phyloP scores from a whole-genome alignment of 2,113 vertebrate genomes.

The Tauraco erythrolophus region DNA sequence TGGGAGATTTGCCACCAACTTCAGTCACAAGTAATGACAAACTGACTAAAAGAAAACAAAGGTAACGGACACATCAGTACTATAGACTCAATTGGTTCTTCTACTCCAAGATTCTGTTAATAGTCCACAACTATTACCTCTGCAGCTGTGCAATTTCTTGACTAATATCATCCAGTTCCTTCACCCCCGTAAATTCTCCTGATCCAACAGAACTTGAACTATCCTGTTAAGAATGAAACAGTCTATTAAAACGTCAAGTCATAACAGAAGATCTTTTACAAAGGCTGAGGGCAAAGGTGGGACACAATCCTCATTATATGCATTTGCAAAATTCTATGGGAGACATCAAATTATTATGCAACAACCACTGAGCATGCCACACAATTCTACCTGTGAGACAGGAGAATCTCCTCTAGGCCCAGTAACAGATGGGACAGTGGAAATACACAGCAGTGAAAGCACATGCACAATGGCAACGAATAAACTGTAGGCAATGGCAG shows the following conservation, averaged over 20 bases:
- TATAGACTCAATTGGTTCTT: background rate
- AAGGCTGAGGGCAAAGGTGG: background rate
- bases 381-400: background rate
- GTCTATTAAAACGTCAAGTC: background rate
- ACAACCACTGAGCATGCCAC: background rate
- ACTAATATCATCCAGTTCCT: slow-evolving; percentile 95
- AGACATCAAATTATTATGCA: background rate
- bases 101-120: background rate
- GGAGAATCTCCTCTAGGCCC: background rate
- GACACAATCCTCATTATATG: background rate
- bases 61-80: background rate
- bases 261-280: background rate
- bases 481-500: background rate
- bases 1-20: background rate
- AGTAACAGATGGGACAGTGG: background rate
- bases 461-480: background rate
- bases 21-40: background rate
- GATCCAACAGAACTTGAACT: slow-evolving; percentile 90
- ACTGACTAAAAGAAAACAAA: background rate
- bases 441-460: background rate
- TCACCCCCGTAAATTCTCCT: slow-evolving; percentile 94
- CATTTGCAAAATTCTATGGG: background rate
- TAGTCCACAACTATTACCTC: slow-evolving; percentile 76
- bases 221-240: slow-evolving; percentile 80
- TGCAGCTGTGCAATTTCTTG: slow-evolving; percentile 96